These are phyloP conservation scores for Pandion haliaetus DNA, from an alignment of 2,113 vertebrate species.

Conservation along the genomic window DNA sequence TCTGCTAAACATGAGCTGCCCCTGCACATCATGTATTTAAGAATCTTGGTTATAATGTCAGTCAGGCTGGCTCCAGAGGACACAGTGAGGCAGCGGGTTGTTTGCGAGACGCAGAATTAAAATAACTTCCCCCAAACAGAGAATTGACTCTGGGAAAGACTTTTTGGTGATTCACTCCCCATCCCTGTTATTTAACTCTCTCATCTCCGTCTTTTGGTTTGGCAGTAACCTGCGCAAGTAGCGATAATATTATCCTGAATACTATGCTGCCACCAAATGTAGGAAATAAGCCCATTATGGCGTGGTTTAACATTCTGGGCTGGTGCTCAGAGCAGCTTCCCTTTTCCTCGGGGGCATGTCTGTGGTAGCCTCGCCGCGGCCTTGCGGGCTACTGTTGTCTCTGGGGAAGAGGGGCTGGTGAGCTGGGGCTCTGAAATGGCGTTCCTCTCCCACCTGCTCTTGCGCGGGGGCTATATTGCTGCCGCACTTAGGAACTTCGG, in stretches of 20 bases:
- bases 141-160: constrained; percentile 4
- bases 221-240: not conserved
- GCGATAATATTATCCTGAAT: not conserved
- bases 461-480: not conserved
- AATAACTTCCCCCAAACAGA: constrained; percentile 15
- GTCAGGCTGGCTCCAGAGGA: not conserved
- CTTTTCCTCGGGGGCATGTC: not conserved
- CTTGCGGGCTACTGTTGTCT: fast-evolving
- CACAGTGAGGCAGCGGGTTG: not conserved
- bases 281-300: not conserved
- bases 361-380: not conserved
- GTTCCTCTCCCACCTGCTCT: not conserved
- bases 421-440: not conserved
- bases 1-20: not conserved
- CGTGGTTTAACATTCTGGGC: not conserved
- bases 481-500: not conserved
- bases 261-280: constrained; percentile 65
- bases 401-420: not conserved
- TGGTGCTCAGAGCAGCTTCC: not conserved
- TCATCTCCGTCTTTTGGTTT: not conserved
- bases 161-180: constrained; percentile 12
- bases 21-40: not conserved
- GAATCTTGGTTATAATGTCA: not conserved
- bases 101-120: not conserved
- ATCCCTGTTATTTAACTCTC: not conserved